Evolutionary conservation across 2,888 invertebrate species (phyloP), one percentile per base, ranked within the genome.

Genomic region (Xanthorhoe designata): DNA sequence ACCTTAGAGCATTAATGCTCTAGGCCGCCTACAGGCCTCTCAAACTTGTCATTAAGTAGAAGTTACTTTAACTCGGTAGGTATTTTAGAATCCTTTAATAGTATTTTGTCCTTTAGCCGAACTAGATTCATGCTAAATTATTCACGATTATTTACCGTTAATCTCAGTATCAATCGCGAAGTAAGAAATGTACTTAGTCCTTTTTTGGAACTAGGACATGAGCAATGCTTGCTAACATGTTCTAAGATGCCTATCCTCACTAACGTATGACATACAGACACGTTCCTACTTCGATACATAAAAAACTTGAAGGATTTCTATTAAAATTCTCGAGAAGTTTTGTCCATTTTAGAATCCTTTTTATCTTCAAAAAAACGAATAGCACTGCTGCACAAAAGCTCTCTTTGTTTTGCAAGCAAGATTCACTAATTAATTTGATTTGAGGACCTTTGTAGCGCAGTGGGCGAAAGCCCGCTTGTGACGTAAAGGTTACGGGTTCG

Each of bases 121-220:
- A 13, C 3, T 38, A 8, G 13, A 38, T 1, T 38, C 38, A 17
- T 42, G 62, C 60, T 64, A 66, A 71, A 70, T 68, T 68, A 52
- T 70, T 70, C 71, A 71, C 69, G 68, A 71, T 57, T 67, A n/a
- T n/a, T n/a, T n/a, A 68, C 19, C 29, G 69, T 61, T 62, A 65
- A 73, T 73, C 73, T 72, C 15, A 6, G 66, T 56, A 62, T 58
- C 64, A 58, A 71, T 68, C 71, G 54, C 49, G 61, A 57, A 67
- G 52, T 62, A 60, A 50, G 51, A 10, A 17, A 32, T 57, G 65
- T 59, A n/a, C n/a, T n/a, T n/a, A 53, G 67, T 57, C 64, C 67
- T 61, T 72, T 66, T 70, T 58, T 54, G 35, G 60, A 58, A 68
- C 65, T 64, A 54, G 64, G 61, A 65, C 69, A 61, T 49, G 61